Evolutionary conservation across 1,140 invertebrate genomes (phyloP).

Genomic region (Chionoecetes opilio): DNA sequence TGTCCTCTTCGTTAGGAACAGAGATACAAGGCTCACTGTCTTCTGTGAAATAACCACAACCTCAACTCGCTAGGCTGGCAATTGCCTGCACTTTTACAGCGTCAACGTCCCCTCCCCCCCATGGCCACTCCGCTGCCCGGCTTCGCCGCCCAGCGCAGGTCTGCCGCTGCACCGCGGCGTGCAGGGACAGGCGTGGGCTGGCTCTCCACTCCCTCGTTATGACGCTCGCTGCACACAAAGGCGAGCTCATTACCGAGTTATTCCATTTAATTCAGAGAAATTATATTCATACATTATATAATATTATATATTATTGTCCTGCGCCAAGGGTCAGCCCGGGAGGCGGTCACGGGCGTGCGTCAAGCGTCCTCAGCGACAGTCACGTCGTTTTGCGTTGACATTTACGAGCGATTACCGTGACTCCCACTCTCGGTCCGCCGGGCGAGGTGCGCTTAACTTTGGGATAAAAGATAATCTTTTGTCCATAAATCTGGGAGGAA

Average conservation of each 20-base stretch:
- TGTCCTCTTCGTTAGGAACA: background rate
- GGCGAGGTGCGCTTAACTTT: background rate
- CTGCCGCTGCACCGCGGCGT: background rate
- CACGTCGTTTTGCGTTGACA: background rate
- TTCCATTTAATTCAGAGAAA: slow-evolving; percentile 2
- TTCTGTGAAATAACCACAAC: background rate
- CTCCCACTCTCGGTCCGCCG: background rate
- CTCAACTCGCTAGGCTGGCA: background rate
- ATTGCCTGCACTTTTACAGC: slow-evolving; percentile 14
- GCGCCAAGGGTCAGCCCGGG: background rate
- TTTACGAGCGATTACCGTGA: background rate
- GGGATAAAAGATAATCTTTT: background rate
- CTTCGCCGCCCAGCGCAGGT: background rate
- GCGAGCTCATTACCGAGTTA: background rate
- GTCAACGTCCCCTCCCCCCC: background rate
- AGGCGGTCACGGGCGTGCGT: background rate
- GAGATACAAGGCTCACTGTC: background rate
- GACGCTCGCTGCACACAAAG: background rate
- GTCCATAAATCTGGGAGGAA: background rate
- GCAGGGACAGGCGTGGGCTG: background rate
- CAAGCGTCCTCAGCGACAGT: background rate
- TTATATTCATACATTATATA: slow-evolving; percentile 12
- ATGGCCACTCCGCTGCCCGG: background rate
- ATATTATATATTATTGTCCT: background rate
- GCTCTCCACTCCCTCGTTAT: background rate